A percentile compares a stretch with the other conserved stretches of the same genome.
Evolutionary conservation across 2,797 vertebrate genomes (phyloP).

Genomic region (Odontamblyopus rebecca): DNA sequence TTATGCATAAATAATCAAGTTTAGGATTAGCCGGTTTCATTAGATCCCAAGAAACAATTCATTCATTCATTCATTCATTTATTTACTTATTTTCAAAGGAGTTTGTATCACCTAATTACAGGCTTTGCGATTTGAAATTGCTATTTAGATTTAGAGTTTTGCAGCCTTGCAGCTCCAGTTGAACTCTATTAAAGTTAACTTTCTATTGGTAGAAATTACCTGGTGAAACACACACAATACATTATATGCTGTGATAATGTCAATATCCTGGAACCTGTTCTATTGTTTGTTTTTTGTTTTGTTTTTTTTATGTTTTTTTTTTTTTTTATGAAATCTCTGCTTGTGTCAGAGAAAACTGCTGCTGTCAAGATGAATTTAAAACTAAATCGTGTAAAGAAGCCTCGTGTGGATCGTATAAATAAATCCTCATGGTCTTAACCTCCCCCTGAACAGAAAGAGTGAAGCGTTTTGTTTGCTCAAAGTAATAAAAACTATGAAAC

Average conservation of each 20-base stretch:
- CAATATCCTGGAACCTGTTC: neutral
- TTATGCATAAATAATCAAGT: slow-evolving; percentile 81
- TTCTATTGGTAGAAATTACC: neutral
- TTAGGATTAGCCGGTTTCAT: neutral
- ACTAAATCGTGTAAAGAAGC: neutral
- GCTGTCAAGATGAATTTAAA: neutral
- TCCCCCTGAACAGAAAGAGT: neutral
- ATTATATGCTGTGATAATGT: neutral
- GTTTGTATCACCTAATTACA: neutral
- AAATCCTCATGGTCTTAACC: neutral
- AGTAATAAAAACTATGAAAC: neutral
- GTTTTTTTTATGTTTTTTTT: no score
- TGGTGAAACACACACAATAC: neutral
- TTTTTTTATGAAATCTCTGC: neutral
- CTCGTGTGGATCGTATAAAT: neutral
- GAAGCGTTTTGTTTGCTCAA: neutral
- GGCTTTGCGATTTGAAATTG: neutral
- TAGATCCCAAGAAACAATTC: neutral
- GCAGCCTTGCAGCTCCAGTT: neutral
- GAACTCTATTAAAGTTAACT: neutral
- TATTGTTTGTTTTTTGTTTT: no score
- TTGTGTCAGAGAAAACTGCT: neutral
- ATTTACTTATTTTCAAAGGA: neutral
- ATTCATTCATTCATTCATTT: no score
- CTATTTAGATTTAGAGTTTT: neutral